Evolutionary conservation across 1,140 invertebrate genomes (phyloP).

Genomic region (Vanessa atalanta): DNA sequence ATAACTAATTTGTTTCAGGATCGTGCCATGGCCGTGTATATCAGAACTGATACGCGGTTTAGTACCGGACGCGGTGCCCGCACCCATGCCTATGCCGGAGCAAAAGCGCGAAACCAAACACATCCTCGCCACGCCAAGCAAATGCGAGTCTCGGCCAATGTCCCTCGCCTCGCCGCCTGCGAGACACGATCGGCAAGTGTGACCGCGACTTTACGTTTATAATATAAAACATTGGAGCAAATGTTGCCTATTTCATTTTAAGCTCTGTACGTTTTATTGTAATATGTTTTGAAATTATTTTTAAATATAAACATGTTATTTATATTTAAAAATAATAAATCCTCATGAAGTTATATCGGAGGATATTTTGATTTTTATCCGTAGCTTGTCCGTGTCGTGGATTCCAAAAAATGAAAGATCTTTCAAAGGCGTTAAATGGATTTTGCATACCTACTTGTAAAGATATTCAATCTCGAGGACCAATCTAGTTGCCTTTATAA

Average conservation of each 20-base stretch:
- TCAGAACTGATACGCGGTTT: conserved; percentile 84
- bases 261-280: neutral
- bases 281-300: conserved; percentile 7
- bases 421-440: neutral
- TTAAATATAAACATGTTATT: neutral
- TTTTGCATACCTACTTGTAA: neutral
- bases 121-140: conserved; percentile 19
- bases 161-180: conserved; percentile 60
- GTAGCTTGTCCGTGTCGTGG: neutral
- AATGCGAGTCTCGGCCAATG: conserved; percentile 61
- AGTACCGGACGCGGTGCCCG: conserved; percentile 84
- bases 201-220: conserved; percentile 35
- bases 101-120: conserved; percentile 8
- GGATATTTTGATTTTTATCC: neutral
- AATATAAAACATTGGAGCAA: neutral
- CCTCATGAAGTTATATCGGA: neutral
- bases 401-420: too few relatives aligned
- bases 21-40: conserved; percentile 85
- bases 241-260: neutral
- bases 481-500: conserved; percentile 28
- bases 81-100: conserved; percentile 27
- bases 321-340: neutral
- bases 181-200: conserved; percentile 67
- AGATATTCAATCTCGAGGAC: conserved; percentile 20
- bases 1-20: conserved; percentile 73